A percentile compares a stretch with the other conserved stretches of the same genome.
These are phyloP conservation scores for Polydrusus tereticollis DNA, from an alignment of 2,888 invertebrate species.

Conservation along the genomic window DNA sequence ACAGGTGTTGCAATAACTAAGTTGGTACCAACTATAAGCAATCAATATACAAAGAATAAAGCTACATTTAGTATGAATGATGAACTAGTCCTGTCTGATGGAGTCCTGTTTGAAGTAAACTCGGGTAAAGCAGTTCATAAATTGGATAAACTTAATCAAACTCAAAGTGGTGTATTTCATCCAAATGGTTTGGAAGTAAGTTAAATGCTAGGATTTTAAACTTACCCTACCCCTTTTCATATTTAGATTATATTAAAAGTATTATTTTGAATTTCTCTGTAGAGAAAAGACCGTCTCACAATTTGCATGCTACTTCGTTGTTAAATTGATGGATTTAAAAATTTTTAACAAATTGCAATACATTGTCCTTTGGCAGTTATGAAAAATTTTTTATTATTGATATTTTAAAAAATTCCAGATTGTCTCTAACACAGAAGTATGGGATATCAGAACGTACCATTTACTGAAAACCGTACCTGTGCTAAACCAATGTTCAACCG, in stretches of 20 bases:
- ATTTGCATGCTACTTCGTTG: too few species aligned
- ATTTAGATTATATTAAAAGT: too few species aligned
- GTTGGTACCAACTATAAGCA: slow-evolving; percentile 85
- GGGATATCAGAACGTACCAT: slow-evolving; percentile 89
- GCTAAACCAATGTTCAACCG: slow-evolving; percentile 89
- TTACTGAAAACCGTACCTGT: slow-evolving; percentile 93
- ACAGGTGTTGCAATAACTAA: slow-evolving; percentile 82
- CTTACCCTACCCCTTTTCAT: too few species aligned
- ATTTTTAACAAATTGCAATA: too few species aligned
- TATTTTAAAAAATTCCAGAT: slow-evolving; percentile 69
- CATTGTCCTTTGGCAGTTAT: too few species aligned
- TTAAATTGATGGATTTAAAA: too few species aligned
- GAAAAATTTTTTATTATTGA: too few species aligned
- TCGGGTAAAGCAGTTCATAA: slow-evolving; percentile 92
- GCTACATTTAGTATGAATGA: slow-evolving; percentile 96
- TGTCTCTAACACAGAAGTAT: slow-evolving; percentile 98
- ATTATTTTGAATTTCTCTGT: too few species aligned
- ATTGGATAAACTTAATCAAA: slow-evolving; percentile 97
- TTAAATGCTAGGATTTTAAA: neutral
- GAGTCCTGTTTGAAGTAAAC: slow-evolving; percentile 94
- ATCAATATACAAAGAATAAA: slow-evolving; percentile 93
- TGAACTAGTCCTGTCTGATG: slow-evolving; percentile 94
- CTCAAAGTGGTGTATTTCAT: slow-evolving; percentile 95
- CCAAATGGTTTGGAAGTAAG: slow-evolving; percentile 92
- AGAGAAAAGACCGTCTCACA: too few species aligned